Evolutionary conservation across 2,797 vertebrate species (phyloP).

Genomic region (Microchirus variegatus): DNA sequence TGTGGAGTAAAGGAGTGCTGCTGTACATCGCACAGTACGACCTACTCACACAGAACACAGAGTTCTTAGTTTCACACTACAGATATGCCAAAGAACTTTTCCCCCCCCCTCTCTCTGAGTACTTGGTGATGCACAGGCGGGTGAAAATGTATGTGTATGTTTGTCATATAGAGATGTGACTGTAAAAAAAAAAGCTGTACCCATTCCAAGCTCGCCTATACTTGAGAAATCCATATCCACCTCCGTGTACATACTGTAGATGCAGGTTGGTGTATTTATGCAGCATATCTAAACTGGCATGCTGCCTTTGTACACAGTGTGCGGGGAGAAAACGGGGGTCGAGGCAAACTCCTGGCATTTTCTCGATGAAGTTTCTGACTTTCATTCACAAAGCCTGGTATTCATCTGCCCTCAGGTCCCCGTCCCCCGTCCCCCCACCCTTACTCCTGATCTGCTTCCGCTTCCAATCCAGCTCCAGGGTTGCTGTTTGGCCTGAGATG

Average conservation of each 20-base stretch:
- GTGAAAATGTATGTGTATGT: constrained; percentile 17
- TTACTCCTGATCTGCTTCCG: constrained; percentile 73
- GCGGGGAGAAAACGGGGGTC: constrained; percentile 51
- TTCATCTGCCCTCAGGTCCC: constrained; percentile 74
- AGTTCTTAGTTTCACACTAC: constrained; percentile 66
- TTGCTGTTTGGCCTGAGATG: constrained; percentile 49
- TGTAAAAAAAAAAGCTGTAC: constrained; percentile 12
- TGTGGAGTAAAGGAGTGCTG: constrained; percentile 57
- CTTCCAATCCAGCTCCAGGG: constrained; percentile 64
- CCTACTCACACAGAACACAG: constrained; percentile 68
- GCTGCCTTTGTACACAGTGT: constrained; percentile 75
- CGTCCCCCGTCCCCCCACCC: no score
- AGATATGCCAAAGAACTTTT: constrained; percentile 58
- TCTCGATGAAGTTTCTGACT: constrained; percentile 76
- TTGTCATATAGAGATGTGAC: constrained; percentile 7
- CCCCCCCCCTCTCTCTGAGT: constrained; percentile 19
- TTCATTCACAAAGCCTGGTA: constrained; percentile 77
- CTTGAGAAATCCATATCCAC: constrained; percentile 41
- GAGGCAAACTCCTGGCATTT: constrained; percentile 75
- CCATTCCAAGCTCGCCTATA: constrained; percentile 27
- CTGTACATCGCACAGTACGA: constrained; percentile 56
- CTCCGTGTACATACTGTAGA: constrained; percentile 24
- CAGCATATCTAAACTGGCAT: constrained; percentile 71
- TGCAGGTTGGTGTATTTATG: constrained; percentile 35
- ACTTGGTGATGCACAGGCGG: constrained; percentile 34